A percentile compares a stretch with the other conserved stretches of the same genome.
Conservation (phyloP, 64 coral and sea anemone species). For the Hydrozoanthus tunicans region DNA sequence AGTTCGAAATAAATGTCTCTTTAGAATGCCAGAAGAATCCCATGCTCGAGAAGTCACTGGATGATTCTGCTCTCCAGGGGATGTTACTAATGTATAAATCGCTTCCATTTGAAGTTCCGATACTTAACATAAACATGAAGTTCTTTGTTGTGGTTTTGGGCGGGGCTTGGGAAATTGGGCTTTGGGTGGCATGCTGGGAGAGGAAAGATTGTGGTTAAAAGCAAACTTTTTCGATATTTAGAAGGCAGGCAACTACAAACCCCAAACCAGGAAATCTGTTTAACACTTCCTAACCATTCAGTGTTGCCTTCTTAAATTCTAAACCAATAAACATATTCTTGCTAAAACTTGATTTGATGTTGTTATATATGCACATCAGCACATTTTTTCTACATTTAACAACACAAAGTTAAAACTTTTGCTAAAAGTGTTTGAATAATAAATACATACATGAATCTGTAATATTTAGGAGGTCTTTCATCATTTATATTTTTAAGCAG, state of each 20-base stretch:
- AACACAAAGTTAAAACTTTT: background rate
- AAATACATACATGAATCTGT: background rate
- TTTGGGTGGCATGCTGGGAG: background rate
- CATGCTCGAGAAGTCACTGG: background rate
- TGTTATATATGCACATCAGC: background rate
- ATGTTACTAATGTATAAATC: no score
- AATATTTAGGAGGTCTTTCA: background rate
- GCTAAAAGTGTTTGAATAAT: background rate
- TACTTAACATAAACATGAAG: background rate
- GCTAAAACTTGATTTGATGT: no score
- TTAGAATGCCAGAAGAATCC: background rate
- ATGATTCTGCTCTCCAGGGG: no score
- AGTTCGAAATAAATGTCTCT: constrained; percentile 7
- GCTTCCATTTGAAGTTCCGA: no score
- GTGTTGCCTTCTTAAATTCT: no score
- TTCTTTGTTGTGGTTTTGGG: constrained; percentile 3
- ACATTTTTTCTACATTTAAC: background rate
- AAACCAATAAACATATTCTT: no score
- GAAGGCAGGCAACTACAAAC: background rate
- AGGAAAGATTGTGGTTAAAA: background rate
- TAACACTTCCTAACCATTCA: background rate
- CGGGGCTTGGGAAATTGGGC: background rate
- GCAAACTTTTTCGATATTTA: background rate
- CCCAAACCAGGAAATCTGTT: constrained; percentile 8
- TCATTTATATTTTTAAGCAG: background rate